Evolutionary conservation across 2,888 invertebrate species (phyloP), one percentile per base, ranked within the genome.

Genomic region (Pomacea canaliculata): DNA sequence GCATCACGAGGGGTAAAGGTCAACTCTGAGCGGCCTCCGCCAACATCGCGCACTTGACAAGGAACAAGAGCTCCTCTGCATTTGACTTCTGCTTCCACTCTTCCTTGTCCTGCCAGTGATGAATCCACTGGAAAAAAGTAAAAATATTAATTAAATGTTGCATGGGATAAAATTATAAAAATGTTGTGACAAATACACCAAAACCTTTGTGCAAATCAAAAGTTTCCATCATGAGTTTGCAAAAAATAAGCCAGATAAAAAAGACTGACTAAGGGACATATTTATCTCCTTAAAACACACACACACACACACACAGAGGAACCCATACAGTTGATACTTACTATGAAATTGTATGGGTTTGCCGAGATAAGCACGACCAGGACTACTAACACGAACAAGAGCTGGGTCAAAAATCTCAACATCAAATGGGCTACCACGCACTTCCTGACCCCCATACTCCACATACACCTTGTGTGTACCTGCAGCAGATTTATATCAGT

Each of bases 401-500:
- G 94, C 94, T 0, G 97, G 97, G 89, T 98, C 97, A 85, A 97
- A 98, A 63, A 97, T 96, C 89, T 98, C 97, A 91, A 97, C 97
- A 46, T 95, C 95, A 91, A 97, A 97, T 0, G 97, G 97, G 23
- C 97, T 97, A 1, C 97, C 97, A 78, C 95, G 95, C 7, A 97
- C 95, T 75, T 95, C 95, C 82, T 96, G 74, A 68, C 95, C 96
- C 90, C 97, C 97, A 90, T 97, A 97, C 90, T 96, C 96, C 37
- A 97, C 96, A 92, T 97, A 97, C 86, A 99, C 95, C 80, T 96
- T 93, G 92, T 99, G 97, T 81, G 85, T 83, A 86, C 98, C 98
- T 83, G 79, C 3, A 79, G 8, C 51, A 56, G 63, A 59, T 46
- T 60, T 37, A 18, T 51, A 46, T 70, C 19, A 49, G n/a, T 13